A percentile compares a stretch with the other conserved stretches of the same genome.
phyloP scores from a whole-genome alignment of 1,140 invertebrate species.

The Acromyrmex echinatior region DNA sequence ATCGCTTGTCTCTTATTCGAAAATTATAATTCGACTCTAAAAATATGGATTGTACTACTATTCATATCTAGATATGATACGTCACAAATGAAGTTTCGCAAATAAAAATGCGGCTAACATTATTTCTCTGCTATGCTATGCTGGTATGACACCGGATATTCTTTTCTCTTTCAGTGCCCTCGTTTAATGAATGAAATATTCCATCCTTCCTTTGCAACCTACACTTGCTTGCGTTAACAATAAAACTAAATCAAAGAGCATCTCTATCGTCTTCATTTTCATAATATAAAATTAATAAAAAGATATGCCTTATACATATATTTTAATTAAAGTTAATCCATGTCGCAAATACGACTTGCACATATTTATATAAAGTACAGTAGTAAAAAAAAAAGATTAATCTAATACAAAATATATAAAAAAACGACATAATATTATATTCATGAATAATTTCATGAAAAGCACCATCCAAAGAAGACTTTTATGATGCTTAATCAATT shows the following conservation, averaged over 20 bases:
- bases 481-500: neutral
- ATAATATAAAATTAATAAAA: conserved; percentile 29
- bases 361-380: neutral
- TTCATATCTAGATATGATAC: neutral
- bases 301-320: neutral
- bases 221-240: neutral
- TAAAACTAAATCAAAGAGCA: conserved; percentile 11
- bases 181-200: conserved; percentile 20
- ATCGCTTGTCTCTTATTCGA: neutral
- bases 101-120: conserved; percentile 42
- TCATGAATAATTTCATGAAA: conserved; percentile 8
- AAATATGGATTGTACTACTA: neutral
- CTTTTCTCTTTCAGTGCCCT: neutral
- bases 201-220: neutral
- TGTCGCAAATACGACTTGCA: neutral
- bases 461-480: neutral
- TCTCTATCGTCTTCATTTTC: neutral
- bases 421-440: neutral
- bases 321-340: neutral
- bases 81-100: conserved; percentile 5
- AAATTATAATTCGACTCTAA: conserved; percentile 24
- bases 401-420: neutral
- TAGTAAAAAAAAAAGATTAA: neutral
- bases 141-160: neutral
- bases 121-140: neutral